A percentile compares a stretch with the other conserved stretches of the same genome.
Evolutionary conservation across 2,888 invertebrate species (phyloP).

Genomic region (Standfussiana lucernea): DNA sequence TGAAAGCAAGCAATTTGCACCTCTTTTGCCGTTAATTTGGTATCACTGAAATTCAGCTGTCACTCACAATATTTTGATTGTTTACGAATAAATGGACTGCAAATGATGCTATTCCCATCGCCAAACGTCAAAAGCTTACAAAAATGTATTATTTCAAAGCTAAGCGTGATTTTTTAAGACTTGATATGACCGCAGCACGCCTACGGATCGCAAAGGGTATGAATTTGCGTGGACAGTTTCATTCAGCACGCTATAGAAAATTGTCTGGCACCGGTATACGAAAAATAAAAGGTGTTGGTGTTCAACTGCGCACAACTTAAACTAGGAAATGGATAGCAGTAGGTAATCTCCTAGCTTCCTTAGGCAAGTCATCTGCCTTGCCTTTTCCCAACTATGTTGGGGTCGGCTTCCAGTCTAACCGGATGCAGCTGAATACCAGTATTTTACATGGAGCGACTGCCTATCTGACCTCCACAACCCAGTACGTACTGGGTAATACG

Average conservation of each 20-base stretch:
- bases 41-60: slow-evolving; percentile 76
- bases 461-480: too few species aligned
- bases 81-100: slow-evolving; percentile 73
- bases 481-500: too few species aligned
- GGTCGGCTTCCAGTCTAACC: too few species aligned
- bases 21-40: slow-evolving; percentile 41
- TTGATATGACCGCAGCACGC: slow-evolving; percentile 49
- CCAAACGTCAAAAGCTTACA: slow-evolving; percentile 34
- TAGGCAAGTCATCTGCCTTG: too few species aligned
- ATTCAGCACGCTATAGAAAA: slow-evolving; percentile 69
- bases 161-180: slow-evolving; percentile 21
- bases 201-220: slow-evolving; percentile 30
- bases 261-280: slow-evolving; percentile 53
- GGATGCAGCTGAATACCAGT: too few species aligned
- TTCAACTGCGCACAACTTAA: neutral
- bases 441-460: too few species aligned
- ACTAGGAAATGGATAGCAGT: neutral
- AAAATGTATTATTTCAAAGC: slow-evolving; percentile 25
- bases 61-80: slow-evolving; percentile 73
- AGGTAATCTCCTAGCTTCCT: neutral
- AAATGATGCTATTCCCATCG: slow-evolving; percentile 72
- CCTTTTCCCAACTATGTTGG: too few species aligned
- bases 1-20: slow-evolving; percentile 1
- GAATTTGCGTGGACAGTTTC: slow-evolving; percentile 39
- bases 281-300: neutral